Conservation (phyloP, 1,140 invertebrate species). For the Drosophila funebris region DNA sequence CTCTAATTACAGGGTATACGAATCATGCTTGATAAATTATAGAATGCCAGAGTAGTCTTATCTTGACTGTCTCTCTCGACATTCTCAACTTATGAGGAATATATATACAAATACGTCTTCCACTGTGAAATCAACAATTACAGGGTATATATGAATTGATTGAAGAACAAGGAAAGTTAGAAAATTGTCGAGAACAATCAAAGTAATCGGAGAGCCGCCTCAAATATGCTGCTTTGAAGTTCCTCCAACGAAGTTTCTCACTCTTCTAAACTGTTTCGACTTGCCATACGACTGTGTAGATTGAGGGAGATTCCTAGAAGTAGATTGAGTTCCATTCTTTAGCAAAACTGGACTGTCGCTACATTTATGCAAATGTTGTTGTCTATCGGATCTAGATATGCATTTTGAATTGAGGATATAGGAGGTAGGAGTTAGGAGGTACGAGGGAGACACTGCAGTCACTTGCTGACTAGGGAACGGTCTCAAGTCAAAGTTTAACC, state of each 20-base stretch:
- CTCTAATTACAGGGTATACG: too few species aligned
- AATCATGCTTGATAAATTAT: too few species aligned
- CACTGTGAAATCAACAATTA: too few species aligned
- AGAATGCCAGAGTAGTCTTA: too few species aligned
- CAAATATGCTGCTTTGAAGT: not conserved
- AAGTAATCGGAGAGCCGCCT: not conserved
- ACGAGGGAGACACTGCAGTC: not conserved
- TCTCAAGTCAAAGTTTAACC: slow-evolving; percentile 23
- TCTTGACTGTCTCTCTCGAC: too few species aligned
- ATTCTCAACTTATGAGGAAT: too few species aligned
- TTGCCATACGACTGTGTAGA: not conserved
- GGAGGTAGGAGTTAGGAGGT: too few species aligned
- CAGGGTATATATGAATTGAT: too few species aligned
- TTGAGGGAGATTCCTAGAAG: not conserved
- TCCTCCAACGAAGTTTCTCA: not conserved
- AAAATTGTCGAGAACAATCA: too few species aligned
- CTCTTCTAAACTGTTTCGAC: not conserved
- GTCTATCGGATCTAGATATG: slow-evolving; percentile 15
- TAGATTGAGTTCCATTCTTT: not conserved
- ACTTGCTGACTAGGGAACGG: not conserved
- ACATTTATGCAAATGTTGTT: slow-evolving; percentile 20
- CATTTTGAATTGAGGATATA: not conserved
- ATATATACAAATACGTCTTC: too few species aligned
- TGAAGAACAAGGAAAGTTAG: too few species aligned
- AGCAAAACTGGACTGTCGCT: not conserved